These are phyloP conservation scores for Pristionchus entomophagus DNA, from an alignment of 2,888 invertebrate species.

Conservation along the genomic window DNA sequence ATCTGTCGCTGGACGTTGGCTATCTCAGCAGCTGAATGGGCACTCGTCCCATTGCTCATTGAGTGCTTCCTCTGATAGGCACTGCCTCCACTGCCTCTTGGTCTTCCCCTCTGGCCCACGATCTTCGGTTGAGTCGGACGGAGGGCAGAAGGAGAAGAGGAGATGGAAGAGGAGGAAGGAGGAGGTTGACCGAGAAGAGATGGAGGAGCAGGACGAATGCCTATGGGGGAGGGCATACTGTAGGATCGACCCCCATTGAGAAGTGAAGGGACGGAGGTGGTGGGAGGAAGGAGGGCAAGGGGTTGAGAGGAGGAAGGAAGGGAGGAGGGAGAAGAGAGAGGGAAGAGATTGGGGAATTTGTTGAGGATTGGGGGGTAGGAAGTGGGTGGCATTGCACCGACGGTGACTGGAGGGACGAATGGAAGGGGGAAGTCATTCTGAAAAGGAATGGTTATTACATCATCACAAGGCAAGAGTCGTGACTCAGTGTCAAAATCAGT, in stretches of 20 bases:
- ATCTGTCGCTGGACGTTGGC: background rate
- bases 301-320: constrained; percentile 15
- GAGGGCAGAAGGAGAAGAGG: background rate
- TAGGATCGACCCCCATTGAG: constrained; percentile 24
- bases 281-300: background rate
- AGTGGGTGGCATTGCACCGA: too few relatives aligned
- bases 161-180: background rate
- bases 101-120: background rate
- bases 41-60: background rate
- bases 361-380: background rate
- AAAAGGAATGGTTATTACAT: too few relatives aligned
- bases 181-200: background rate
- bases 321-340: too few relatives aligned
- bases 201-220: background rate
- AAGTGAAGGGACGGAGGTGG: background rate
- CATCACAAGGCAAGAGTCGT: too few relatives aligned
- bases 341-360: too few relatives aligned
- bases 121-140: background rate
- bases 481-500: too few relatives aligned
- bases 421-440: background rate
- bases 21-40: background rate
- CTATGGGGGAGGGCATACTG: background rate
- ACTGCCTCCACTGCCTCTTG: background rate
- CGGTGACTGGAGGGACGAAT: background rate
- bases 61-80: background rate